These are phyloP conservation scores for Zophobas atratus DNA, from an alignment of 1,140 invertebrate genomes.

Conservation along the genomic window DNA sequence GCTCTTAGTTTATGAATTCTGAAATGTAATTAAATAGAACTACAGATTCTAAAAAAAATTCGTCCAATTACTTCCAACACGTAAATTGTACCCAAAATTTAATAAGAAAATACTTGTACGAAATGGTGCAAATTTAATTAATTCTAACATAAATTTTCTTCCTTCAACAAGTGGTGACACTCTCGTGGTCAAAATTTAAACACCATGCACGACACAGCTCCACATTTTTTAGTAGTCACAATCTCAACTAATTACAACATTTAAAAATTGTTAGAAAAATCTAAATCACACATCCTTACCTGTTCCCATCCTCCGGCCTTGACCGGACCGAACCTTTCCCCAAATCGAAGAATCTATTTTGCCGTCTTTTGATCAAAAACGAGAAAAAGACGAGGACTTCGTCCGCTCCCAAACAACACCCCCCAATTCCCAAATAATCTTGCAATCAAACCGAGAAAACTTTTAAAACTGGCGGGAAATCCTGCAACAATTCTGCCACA, in stretches of 20 bases:
- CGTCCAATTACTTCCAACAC: too few relatives aligned
- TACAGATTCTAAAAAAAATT: too few relatives aligned
- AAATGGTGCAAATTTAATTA: too few relatives aligned
- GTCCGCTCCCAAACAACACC: neutral
- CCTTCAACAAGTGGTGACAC: too few relatives aligned
- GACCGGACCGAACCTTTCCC: conserved; percentile 65
- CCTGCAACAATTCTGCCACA: conserved; percentile 30
- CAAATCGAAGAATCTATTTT: conserved; percentile 67
- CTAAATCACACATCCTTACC: conserved; percentile 55
- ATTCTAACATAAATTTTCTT: too few relatives aligned
- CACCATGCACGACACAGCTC: too few relatives aligned
- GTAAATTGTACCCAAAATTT: too few relatives aligned
- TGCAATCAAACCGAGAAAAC: conserved; percentile 3
- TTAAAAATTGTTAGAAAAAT: conserved; percentile 22
- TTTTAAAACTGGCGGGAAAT: conserved; percentile 39
- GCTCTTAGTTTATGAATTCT: too few relatives aligned
- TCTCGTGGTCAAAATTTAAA: too few relatives aligned
- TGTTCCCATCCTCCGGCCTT: conserved; percentile 67
- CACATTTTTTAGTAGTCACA: too few relatives aligned
- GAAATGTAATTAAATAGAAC: too few relatives aligned
- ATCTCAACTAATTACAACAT: neutral
- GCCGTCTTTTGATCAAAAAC: conserved; percentile 46
- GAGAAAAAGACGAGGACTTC: conserved; percentile 20
- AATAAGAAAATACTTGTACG: too few relatives aligned
- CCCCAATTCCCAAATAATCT: neutral